Evolutionary conservation across 2,888 invertebrate genomes (phyloP).

Genomic region (Chelonus formosanus): DNA sequence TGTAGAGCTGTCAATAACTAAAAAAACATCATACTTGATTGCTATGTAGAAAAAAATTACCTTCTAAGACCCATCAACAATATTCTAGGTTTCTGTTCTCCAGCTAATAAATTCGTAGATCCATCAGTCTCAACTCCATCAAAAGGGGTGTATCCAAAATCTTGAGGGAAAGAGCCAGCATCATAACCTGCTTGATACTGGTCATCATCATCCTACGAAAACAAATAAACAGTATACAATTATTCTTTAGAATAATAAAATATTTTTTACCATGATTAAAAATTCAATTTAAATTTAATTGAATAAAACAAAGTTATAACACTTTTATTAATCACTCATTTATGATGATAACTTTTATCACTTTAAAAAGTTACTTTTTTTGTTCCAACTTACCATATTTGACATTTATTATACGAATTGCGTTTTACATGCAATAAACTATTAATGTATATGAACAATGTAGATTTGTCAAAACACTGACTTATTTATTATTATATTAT

Average conservation of each 20-base stretch:
- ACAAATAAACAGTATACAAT: background rate
- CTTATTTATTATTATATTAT: too few relatives aligned
- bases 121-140: slow-evolving; percentile 79
- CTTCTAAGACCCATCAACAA: slow-evolving; percentile 93
- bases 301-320: too few relatives aligned
- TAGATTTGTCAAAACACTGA: too few relatives aligned
- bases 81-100: slow-evolving; percentile 91
- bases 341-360: too few relatives aligned
- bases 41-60: slow-evolving; percentile 62
- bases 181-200: slow-evolving; percentile 66
- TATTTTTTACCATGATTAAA: background rate
- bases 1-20: background rate
- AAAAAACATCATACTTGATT: background rate
- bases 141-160: slow-evolving; percentile 90
- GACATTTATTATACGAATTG: too few relatives aligned
- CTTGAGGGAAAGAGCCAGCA: slow-evolving; percentile 84
- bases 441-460: too few relatives aligned
- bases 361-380: too few relatives aligned
- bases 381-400: too few relatives aligned
- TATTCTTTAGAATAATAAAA: too few relatives aligned
- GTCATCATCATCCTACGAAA: slow-evolving; percentile 64
- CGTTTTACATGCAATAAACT: too few relatives aligned
- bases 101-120: slow-evolving; percentile 65
- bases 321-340: too few relatives aligned
- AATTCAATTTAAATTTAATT: too few relatives aligned